These are phyloP conservation scores for Cartodere bifasciata DNA, from an alignment of 2,888 invertebrate genomes.

Conservation along the genomic window DNA sequence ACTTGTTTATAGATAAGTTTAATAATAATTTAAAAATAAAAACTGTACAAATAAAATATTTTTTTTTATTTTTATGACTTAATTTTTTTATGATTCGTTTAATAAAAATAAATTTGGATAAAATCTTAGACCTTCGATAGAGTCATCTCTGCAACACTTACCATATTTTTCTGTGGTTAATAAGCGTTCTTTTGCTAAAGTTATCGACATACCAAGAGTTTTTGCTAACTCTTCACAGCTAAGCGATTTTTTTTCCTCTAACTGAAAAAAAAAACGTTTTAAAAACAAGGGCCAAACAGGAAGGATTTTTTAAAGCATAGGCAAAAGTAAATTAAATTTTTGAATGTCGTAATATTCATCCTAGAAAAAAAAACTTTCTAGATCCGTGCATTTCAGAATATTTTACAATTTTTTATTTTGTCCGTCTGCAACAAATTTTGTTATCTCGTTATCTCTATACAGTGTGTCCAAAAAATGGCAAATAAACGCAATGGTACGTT, in stretches of 20 bases:
- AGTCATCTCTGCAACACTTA: conserved; percentile 85
- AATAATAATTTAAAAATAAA: no score
- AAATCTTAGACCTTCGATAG: conserved; percentile 87
- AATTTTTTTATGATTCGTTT: conserved; percentile 33
- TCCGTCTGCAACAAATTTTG: no score
- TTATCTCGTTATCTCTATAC: no score
- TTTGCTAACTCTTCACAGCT: conserved; percentile 83
- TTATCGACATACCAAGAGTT: conserved; percentile 68
- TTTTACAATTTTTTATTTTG: no score
- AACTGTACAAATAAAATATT: no score
- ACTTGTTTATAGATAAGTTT: no score
- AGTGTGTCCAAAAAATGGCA: no score
- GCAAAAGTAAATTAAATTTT: conserved; percentile 4
- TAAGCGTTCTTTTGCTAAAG: conserved; percentile 82
- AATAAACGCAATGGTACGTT: no score
- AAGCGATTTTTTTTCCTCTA: conserved; percentile 55
- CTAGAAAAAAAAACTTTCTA: no score
- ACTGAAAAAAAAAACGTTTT: conserved; percentile 34
- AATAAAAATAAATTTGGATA: conserved; percentile 79
- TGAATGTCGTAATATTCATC: no score
- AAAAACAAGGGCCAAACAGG: conserved; percentile 1
- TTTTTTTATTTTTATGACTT: no score
- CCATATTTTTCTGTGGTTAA: conserved; percentile 78
- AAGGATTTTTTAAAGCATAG: conserved; percentile 2
- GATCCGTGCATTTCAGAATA: no score